Percentiles rank a stretch among this genome's conserved stretches.
phyloP scores from a whole-genome alignment of 2,888 invertebrate genomes.

The Cantharis nigra region DNA sequence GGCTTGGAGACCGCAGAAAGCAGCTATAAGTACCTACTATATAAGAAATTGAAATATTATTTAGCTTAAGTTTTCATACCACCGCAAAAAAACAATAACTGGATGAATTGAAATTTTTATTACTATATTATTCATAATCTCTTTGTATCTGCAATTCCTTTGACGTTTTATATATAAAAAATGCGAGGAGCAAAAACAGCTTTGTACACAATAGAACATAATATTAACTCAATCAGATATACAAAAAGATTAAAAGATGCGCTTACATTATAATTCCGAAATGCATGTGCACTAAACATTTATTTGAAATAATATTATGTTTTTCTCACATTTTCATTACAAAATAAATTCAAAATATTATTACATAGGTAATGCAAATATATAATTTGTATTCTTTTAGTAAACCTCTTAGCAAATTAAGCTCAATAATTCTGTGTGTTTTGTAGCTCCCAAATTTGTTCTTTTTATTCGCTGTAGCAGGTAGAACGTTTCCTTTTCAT shows the following conservation, averaged over 20 bases:
- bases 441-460: slow-evolving; percentile 30
- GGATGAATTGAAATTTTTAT: neutral
- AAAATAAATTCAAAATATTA: neutral
- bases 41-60: neutral
- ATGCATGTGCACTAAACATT: neutral
- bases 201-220: neutral
- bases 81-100: neutral
- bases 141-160: neutral
- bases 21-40: neutral
- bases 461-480: slow-evolving; percentile 33
- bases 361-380: slow-evolving; percentile 16
- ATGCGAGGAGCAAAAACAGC: neutral
- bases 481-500: slow-evolving; percentile 42
- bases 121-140: neutral
- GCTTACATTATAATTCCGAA: neutral
- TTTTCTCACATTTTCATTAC: neutral
- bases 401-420: slow-evolving; percentile 29
- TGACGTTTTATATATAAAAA: neutral
- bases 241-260: neutral
- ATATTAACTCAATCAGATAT: neutral
- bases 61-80: neutral
- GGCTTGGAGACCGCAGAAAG: neutral
- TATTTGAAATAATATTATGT: neutral
- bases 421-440: slow-evolving; percentile 32
- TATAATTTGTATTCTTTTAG: slow-evolving; percentile 30